phyloP scores from a whole-genome alignment of 2,113 vertebrate genomes.

The Brachirus orientalis region DNA sequence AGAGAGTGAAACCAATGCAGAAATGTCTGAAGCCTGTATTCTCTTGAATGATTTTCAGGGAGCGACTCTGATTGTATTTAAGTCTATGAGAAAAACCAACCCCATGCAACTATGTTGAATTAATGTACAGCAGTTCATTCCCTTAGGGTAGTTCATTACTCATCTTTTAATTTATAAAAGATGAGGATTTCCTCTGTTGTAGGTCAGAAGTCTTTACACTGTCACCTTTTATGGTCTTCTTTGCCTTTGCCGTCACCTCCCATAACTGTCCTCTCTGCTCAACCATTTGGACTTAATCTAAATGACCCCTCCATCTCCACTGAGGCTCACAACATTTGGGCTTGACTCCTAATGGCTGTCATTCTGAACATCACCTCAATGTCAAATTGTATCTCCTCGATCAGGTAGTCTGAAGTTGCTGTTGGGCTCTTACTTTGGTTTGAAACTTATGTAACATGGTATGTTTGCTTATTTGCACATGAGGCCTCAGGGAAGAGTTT shows the following conservation, averaged over 20 bases:
- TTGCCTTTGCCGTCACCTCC: not conserved
- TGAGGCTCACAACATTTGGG: not conserved
- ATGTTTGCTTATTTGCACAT: not conserved
- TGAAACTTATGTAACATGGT: not conserved
- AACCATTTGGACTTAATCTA: slow-evolving; percentile 22
- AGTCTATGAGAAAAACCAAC: no score
- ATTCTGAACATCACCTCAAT: not conserved
- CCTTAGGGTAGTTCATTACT: no score
- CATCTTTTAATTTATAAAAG: not conserved
- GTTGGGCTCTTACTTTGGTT: not conserved
- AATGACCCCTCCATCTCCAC: slow-evolving; percentile 9
- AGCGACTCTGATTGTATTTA: no score
- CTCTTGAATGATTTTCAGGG: no score
- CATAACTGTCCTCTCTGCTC: slow-evolving; percentile 18
- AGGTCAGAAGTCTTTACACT: not conserved
- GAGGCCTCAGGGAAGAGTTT: slow-evolving; percentile 8
- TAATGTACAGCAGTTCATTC: not conserved
- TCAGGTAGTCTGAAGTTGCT: not conserved
- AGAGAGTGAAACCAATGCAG: no score
- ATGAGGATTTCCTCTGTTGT: not conserved
- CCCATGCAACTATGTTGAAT: no score
- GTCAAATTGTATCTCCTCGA: slow-evolving; percentile 1
- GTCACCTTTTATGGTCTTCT: not conserved
- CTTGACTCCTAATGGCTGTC: slow-evolving; percentile 18
- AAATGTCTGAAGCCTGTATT: no score